phyloP scores from a whole-genome alignment of 2,888 invertebrate species.

The Lepetodrilus schrolli region DNA sequence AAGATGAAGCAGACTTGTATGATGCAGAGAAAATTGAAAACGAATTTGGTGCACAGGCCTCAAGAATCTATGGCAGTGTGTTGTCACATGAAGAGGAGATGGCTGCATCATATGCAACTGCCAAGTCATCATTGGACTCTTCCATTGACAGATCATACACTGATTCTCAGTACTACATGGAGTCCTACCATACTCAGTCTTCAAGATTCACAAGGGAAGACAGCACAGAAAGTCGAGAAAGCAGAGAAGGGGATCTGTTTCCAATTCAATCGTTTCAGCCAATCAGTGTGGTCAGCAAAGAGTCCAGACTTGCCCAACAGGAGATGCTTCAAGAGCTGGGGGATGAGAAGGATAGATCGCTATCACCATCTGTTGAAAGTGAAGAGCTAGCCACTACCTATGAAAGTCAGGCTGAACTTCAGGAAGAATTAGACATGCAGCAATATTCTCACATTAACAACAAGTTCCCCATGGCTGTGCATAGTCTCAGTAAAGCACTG shows the following conservation, averaged over 20 bases:
- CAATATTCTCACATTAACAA: conserved; percentile 38
- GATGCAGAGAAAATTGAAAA: not conserved
- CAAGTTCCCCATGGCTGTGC: conserved; percentile 61
- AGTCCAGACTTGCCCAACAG: conserved; percentile 65
- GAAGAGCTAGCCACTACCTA: conserved; percentile 63
- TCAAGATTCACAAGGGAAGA: conserved; percentile 5
- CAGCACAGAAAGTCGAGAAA: conserved; percentile 26
- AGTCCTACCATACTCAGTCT: not conserved
- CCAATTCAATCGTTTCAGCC: not conserved
- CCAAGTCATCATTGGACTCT: conserved; percentile 42
- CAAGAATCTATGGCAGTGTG: not conserved
- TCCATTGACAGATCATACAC: conserved; percentile 31
- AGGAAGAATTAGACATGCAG: conserved; percentile 44
- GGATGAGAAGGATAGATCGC: conserved; percentile 66
- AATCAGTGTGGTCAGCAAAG: conserved; percentile 61
- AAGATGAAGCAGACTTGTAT: conserved; percentile 40
- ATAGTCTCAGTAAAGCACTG: conserved; percentile 55
- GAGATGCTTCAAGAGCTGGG: conserved; percentile 63
- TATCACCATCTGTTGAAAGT: conserved; percentile 69
- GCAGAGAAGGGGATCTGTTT: conserved; percentile 20
- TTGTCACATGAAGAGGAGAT: conserved; percentile 25
- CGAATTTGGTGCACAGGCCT: conserved; percentile 20
- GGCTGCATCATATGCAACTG: conserved; percentile 43
- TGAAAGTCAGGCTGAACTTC: conserved; percentile 57
- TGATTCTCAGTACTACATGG: conserved; percentile 33